Conservation (phyloP, 2,888 invertebrate genomes). For the Agonopterix subpropinquella region DNA sequence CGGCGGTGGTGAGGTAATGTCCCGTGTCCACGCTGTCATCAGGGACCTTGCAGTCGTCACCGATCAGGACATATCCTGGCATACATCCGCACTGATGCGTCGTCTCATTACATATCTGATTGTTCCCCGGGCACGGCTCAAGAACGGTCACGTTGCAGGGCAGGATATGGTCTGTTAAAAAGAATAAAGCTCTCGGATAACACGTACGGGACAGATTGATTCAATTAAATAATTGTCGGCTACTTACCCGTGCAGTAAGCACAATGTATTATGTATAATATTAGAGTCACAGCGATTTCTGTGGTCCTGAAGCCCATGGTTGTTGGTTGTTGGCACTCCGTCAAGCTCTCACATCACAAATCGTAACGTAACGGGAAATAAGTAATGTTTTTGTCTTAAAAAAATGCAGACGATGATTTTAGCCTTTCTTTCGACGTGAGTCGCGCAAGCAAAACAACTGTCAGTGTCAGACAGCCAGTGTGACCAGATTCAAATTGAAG, state of each 20-base stretch:
- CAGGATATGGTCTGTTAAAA: conserved; percentile 73
- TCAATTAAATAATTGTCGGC: conserved; percentile 71
- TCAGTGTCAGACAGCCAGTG: conserved; percentile 15
- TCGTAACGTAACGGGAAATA: conserved; percentile 17
- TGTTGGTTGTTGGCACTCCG: conserved; percentile 13
- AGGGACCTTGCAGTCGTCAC: conserved; percentile 37
- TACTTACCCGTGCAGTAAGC: conserved; percentile 60
- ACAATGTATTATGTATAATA: conserved; percentile 50
- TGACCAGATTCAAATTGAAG: too few species aligned
- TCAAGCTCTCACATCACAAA: conserved; percentile 53
- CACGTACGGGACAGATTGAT: conserved; percentile 58
- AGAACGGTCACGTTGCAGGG: conserved; percentile 50
- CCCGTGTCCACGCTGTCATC: conserved; percentile 16
- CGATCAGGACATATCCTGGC: conserved; percentile 35
- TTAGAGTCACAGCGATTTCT: conserved; percentile 44
- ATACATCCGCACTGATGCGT: conserved; percentile 43
- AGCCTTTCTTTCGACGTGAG: conserved; percentile 20
- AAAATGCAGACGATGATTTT: conserved; percentile 25
- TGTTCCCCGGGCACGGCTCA: conserved; percentile 34
- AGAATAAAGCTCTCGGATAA: conserved; percentile 53
- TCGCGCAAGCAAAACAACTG: conserved; percentile 47
- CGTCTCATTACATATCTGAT: conserved; percentile 46
- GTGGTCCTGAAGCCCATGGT: conserved; percentile 45
- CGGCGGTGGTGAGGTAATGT: conserved; percentile 42
- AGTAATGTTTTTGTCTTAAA: conserved; percentile 27